A percentile compares a stretch with the other conserved stretches of the same genome.
Conservation (phyloP, 2,113 vertebrate genomes). For the Cochlearius cochlearius region DNA sequence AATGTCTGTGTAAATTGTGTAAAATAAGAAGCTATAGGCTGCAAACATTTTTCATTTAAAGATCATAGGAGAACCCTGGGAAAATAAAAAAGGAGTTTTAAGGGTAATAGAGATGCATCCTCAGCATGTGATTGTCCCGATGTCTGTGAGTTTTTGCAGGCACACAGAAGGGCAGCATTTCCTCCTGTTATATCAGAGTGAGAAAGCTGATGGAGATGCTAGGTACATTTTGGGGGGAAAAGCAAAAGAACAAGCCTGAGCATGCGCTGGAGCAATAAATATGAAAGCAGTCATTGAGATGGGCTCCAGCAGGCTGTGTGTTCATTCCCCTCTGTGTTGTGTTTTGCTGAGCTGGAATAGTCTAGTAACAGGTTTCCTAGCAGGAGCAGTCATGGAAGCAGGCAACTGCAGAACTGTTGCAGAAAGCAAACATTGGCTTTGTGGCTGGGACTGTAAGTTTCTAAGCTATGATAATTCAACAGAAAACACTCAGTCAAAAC, state of each 20-base stretch:
- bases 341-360: neutral
- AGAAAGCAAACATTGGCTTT: neutral
- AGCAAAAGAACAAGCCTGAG: neutral
- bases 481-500: neutral
- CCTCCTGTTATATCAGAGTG: neutral
- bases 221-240: neutral
- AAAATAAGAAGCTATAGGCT: neutral
- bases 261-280: neutral
- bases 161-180: neutral
- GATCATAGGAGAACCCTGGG: neutral
- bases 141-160: neutral
- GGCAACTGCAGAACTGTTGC: neutral
- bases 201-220: neutral
- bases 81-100: neutral
- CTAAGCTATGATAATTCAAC: neutral
- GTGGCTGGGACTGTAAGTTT: neutral
- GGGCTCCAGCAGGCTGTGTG: neutral
- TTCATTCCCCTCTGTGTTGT: neutral
- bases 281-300: neutral
- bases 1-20: neutral
- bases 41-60: neutral
- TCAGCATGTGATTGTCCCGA: rapidly evolving
- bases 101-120: neutral
- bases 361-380: neutral
- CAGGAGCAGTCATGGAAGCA: neutral